Percentiles rank a stretch among this genome's conserved stretches.
phyloP scores from a whole-genome alignment of 2,113 vertebrate genomes.

The Polypterus bichir region DNA sequence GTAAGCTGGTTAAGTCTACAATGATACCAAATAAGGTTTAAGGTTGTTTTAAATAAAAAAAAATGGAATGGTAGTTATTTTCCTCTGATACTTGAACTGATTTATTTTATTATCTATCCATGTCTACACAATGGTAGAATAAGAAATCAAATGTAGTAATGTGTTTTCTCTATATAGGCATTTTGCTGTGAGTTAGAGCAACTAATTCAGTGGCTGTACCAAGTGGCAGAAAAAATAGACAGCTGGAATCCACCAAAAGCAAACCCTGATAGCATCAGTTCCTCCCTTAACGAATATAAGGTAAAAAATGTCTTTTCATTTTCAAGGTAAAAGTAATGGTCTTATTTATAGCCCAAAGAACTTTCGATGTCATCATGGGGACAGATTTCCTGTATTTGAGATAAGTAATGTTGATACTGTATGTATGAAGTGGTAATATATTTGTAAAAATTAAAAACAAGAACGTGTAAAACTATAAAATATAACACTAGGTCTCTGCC shows the following conservation, averaged over 20 bases:
- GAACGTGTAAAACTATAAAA: too few relatives aligned
- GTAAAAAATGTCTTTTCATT: constrained; percentile 36
- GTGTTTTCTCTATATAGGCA: constrained; percentile 40
- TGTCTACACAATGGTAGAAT: neutral
- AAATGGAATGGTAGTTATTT: too few relatives aligned
- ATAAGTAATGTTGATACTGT: neutral
- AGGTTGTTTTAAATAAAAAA: too few relatives aligned
- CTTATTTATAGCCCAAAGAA: too few relatives aligned
- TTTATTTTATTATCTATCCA: too few relatives aligned
- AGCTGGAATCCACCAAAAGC: constrained; percentile 36
- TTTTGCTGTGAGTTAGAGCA: constrained; percentile 75
- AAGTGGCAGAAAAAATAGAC: constrained; percentile 40
- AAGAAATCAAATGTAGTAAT: neutral
- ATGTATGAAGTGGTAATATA: neutral
- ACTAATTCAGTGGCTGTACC: constrained; percentile 67
- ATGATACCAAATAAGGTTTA: too few relatives aligned
- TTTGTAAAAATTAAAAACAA: too few relatives aligned
- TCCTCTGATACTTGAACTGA: too few relatives aligned
- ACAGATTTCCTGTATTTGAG: neutral
- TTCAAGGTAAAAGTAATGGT: too few relatives aligned
- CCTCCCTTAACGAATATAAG: constrained; percentile 62
- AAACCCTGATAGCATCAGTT: constrained; percentile 41
- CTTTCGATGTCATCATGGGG: neutral
- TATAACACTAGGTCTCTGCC: too few relatives aligned
- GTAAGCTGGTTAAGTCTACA: too few relatives aligned